Conservation (phyloP, 2,888 invertebrate genomes). For the Holacanthella duospinosa region DNA sequence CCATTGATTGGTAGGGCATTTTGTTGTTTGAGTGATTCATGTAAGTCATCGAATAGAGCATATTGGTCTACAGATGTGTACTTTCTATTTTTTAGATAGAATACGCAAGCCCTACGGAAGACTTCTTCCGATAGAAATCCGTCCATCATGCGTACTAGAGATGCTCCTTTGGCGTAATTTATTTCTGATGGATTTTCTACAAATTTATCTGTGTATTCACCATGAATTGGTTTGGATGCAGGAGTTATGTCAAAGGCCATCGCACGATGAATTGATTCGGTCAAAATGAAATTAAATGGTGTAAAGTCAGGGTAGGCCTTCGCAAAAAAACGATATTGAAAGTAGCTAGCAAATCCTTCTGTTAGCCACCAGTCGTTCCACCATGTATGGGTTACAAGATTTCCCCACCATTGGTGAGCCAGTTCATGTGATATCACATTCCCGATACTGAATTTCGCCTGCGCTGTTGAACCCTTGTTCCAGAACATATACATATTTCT, state of each 20-base stretch:
- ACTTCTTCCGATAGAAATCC: conserved; percentile 6
- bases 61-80: conserved; percentile 17
- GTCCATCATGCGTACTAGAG: conserved; percentile 12
- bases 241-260: conserved; percentile 14
- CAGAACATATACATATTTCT: conserved; percentile 11
- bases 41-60: conserved; percentile 12
- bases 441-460: conserved; percentile 13
- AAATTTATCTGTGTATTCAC: not conserved
- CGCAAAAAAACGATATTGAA: conserved; percentile 7
- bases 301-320: conserved; percentile 4
- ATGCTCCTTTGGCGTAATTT: conserved; percentile 13
- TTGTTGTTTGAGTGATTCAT: not conserved
- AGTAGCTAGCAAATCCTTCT: conserved; percentile 14
- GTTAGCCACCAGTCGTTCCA: conserved; percentile 18
- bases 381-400: conserved; percentile 16
- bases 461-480: conserved; percentile 11
- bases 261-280: conserved; percentile 12
- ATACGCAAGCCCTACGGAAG: not conserved
- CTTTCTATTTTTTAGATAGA: conserved; percentile 9
- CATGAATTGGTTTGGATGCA: conserved; percentile 13
- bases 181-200: conserved; percentile 11
- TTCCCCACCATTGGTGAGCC: conserved; percentile 17
- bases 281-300: not conserved
- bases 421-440: conserved; percentile 17
- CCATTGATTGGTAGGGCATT: not conserved